Conservation (phyloP, 2,113 vertebrate genomes). For the Atherinomorus stipes region DNA sequence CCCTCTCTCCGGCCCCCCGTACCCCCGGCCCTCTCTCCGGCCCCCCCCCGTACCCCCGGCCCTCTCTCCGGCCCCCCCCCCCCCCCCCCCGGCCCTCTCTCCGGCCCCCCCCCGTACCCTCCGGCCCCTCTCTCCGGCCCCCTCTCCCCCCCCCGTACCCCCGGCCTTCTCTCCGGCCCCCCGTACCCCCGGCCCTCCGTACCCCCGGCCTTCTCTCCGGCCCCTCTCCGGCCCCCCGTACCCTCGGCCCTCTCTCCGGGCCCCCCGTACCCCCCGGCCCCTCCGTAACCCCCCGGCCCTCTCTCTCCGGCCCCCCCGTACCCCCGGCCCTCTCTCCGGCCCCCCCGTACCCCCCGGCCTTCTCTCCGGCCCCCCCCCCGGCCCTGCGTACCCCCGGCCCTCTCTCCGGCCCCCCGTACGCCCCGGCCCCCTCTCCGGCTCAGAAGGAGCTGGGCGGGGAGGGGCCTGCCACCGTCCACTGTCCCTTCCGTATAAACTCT, state of each 20-base stretch:
- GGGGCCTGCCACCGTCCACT: slow-evolving; percentile 27
- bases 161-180: too few species aligned
- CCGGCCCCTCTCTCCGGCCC: slow-evolving; percentile 8
- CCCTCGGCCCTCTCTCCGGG: slow-evolving; percentile 22
- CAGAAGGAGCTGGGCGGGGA: slow-evolving; percentile 30
- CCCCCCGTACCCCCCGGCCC: too few species aligned
- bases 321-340: too few species aligned
- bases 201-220: background rate
- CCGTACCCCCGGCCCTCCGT: too few species aligned
- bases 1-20: slow-evolving; percentile 18
- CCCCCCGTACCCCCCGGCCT: too few species aligned
- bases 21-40: too few species aligned
- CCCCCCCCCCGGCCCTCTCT: too few species aligned
- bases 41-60: too few species aligned
- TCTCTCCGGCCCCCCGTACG: too few species aligned
- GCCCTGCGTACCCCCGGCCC: slow-evolving; percentile 48
- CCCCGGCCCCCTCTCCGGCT: slow-evolving; percentile 7
- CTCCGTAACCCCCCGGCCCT: too few species aligned
- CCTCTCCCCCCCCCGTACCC: slow-evolving; percentile 32
- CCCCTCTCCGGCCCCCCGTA: too few species aligned
- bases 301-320: slow-evolving; percentile 15
- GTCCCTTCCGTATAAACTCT: slow-evolving; percentile 46
- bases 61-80: background rate
- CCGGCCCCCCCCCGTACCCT: too few species aligned
- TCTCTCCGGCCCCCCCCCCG: slow-evolving; percentile 6